Base-by-base conservation (phyloP, 2,113 vertebrate genomes). In the Tapirus terrestris region DNA sequence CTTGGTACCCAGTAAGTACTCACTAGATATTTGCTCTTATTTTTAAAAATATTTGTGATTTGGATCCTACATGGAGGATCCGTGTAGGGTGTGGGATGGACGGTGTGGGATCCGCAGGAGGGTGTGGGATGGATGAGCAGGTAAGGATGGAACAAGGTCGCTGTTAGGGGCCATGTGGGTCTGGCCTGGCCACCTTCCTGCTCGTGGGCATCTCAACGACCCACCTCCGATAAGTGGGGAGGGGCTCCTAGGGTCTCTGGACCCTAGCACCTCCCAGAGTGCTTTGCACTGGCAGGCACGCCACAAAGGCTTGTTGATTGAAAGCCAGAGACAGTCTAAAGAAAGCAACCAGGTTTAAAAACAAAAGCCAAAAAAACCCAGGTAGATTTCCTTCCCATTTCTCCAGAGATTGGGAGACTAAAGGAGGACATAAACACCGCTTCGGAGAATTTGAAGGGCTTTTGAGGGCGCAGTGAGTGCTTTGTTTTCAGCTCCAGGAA, bases 401-500 rank as follows among this genome's bases (percentile, higher is more conserved):
- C 81, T 61, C 56, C 14, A 10, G 80, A 75, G 89, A 36, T 6
- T 53, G 14, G 83, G 82, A 79, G 90, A 27, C 25, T 25, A 21
- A 36, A 31, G 33, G 56, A 33, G 27, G 60, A 77, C 31, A n/a
- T 45, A 72, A 61, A 27, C 14, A 51, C 12, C 0, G 9, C 68
- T 94, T 76, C 91, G 0, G 7, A 72, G 95, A 89, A 84, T 27
- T 48, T 8, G 53, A 92, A 76, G 65, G 29, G 90, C 70, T 86
- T 76, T 65, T 31, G 25, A 92, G 91, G 77, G 14, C 0, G n/a
- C 45, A 43, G 86, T 1, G 60, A 92, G 91, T 14, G 88, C 51
- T 94, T 96, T 93, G 88, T 94, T 96, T 91, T 81, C 31, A 36
- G 93, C 91, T 95, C 70, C 65, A 58, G 80, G 58, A 73, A 94